Evolutionary conservation across 2,797 vertebrate species (phyloP), one percentile per base, ranked within the genome.

Genomic region (Halcyon chelicuti): DNA sequence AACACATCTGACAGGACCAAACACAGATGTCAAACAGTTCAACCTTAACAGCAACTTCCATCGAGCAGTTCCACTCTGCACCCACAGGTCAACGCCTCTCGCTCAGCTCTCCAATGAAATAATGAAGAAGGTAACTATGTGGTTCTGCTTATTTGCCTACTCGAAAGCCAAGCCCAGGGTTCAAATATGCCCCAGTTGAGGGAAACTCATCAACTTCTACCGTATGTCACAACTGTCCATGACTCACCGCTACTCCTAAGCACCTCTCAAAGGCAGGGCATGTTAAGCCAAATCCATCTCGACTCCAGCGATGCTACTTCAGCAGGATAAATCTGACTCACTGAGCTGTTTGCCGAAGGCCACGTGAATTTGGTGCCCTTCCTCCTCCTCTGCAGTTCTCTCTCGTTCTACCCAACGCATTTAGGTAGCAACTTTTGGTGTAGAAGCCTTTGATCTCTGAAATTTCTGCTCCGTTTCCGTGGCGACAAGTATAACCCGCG

Each of bases 371-470:
- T 33, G 86, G 60, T 84, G 94, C 39, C 14, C 74, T 79, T 91
- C 61, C 51, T 95, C 86, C 86, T 83, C 1, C 0, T 70, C 77
- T 8, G 9, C 73, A 44, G 75, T 4, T 88, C 75, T 51, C 73
- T 77, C 46, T 62, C 60, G 10, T 67, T 79, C 86, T 92, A 51
- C 78, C 44, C 68, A 61, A 68, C 2, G 15, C 68, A 58, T 65
- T 90, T 68, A 78, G 78, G 93, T 49, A 93, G 91, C 71, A 88
- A 92, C 81, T 96, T 92, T 54, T 74, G 79, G 80, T 42, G 75
- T 70, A 67, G 72, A 94, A 81, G 72, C 49, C 93, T 98, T 98
- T 97, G 93, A 97, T 95, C 85, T 94, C 79, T 67, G 51, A 81
- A 91, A 90, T 67, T 90, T 88, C 91, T 94, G 88, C 84, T 55